Evolutionary conservation across 2,797 vertebrate genomes (phyloP).

Genomic region (Syncerus caffer): DNA sequence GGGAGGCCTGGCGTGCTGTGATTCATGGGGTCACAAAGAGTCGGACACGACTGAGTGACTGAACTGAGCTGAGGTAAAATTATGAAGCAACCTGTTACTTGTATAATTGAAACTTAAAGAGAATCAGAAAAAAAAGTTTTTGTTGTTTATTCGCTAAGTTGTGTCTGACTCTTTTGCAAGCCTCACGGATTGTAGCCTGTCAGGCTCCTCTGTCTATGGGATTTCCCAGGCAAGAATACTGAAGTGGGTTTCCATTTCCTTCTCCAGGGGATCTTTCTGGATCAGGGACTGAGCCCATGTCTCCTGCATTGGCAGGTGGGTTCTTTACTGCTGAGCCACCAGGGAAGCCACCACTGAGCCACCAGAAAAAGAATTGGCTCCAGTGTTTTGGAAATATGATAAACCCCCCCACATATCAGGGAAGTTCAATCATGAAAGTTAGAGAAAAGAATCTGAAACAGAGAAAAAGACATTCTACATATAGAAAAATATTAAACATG

Average conservation of each 20-base stretch:
- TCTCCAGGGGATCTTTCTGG: not conserved
- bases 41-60: no score
- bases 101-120: not conserved
- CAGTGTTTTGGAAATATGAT: not conserved
- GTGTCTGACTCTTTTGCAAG: not conserved
- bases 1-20: no score
- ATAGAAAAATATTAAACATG: not conserved
- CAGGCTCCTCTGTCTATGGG: not conserved
- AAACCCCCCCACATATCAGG: rapidly evolving
- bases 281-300: not conserved
- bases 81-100: not conserved
- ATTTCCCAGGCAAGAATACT: not conserved
- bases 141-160: not conserved
- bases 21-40: no score
- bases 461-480: not conserved
- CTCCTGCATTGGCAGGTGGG: not conserved
- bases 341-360: not conserved
- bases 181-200: not conserved
- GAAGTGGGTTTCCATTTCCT: not conserved
- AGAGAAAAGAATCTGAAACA: not conserved
- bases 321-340: not conserved
- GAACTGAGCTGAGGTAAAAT: not conserved
- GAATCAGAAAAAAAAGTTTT: not conserved
- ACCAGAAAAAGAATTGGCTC: not conserved
- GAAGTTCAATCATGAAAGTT: not conserved